These are phyloP conservation scores for Tyrannus savana DNA, from an alignment of 2,113 vertebrate species.

Conservation along the genomic window DNA sequence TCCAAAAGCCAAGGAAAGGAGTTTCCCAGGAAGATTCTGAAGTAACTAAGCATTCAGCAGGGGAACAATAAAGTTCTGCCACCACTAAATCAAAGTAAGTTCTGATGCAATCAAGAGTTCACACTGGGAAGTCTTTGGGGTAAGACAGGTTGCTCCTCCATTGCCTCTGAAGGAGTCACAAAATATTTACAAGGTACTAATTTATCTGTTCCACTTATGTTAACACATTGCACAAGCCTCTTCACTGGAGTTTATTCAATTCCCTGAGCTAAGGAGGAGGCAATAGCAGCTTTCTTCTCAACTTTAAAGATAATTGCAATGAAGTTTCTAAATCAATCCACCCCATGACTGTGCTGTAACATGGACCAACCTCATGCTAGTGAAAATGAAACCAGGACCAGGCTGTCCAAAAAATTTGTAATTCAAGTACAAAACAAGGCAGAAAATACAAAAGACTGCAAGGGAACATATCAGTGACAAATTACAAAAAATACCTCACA, in stretches of 20 bases:
- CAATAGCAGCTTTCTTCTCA: not conserved
- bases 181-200: not conserved
- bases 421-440: not conserved
- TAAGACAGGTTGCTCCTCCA: not conserved
- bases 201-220: not conserved
- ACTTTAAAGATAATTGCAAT: not conserved
- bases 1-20: not conserved
- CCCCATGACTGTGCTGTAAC: not conserved
- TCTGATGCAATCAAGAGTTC: not conserved
- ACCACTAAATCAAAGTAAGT: not conserved
- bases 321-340: not conserved
- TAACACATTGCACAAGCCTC: not conserved
- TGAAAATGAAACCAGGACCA: not conserved
- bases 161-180: not conserved
- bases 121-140: not conserved
- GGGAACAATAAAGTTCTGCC: not conserved
- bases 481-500: not conserved
- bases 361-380: accelerated
- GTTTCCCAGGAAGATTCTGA: not conserved
- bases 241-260: not conserved
- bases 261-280: not conserved
- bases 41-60: not conserved
- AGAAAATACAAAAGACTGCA: not conserved
- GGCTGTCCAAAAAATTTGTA: not conserved
- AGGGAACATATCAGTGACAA: not conserved